A percentile compares a stretch with the other conserved stretches of the same genome.
Evolutionary conservation across 1,140 invertebrate genomes (phyloP).

Genomic region (Zaprionus vittiger): DNA sequence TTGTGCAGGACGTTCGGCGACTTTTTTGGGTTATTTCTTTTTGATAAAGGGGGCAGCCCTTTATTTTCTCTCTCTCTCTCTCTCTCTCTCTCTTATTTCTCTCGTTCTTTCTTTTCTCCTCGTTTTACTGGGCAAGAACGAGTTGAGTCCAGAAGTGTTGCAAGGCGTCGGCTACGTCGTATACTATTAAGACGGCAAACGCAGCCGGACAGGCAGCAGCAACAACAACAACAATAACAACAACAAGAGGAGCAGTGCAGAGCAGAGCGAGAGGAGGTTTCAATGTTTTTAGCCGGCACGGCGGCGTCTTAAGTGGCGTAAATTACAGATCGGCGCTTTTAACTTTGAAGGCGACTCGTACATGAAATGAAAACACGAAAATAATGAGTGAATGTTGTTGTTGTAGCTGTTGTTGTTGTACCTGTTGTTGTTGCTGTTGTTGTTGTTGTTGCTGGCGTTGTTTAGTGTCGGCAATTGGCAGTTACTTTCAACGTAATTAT

Average conservation of each 20-base stretch:
- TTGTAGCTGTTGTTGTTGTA: constrained; percentile 39
- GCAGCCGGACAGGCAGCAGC: constrained; percentile 43
- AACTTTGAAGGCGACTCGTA: constrained; percentile 84
- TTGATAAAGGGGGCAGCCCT: background rate
- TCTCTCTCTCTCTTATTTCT: background rate
- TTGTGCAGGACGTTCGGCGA: background rate
- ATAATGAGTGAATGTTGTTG: constrained; percentile 78
- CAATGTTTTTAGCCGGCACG: constrained; percentile 72
- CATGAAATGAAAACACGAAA: constrained; percentile 84
- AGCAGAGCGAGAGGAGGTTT: constrained; percentile 50
- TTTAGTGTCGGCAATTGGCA: constrained; percentile 76
- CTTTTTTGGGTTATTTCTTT: constrained; percentile 15
- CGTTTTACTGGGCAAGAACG: constrained; percentile 3
- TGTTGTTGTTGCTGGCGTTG: constrained; percentile 65
- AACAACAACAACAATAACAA: constrained; percentile 45
- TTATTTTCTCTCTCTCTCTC: background rate
- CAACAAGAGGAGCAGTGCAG: constrained; percentile 1
- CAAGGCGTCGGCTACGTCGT: constrained; percentile 49
- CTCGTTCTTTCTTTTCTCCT: background rate
- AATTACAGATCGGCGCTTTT: constrained; percentile 84
- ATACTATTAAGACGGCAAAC: constrained; percentile 63
- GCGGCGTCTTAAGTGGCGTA: constrained; percentile 83
- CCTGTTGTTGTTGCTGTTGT: constrained; percentile 59
- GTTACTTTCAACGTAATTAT: constrained; percentile 66
- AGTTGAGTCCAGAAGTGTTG: constrained; percentile 37